Evolutionary conservation across 1,140 invertebrate species (phyloP).

Genomic region (Agrypnia vestita): DNA sequence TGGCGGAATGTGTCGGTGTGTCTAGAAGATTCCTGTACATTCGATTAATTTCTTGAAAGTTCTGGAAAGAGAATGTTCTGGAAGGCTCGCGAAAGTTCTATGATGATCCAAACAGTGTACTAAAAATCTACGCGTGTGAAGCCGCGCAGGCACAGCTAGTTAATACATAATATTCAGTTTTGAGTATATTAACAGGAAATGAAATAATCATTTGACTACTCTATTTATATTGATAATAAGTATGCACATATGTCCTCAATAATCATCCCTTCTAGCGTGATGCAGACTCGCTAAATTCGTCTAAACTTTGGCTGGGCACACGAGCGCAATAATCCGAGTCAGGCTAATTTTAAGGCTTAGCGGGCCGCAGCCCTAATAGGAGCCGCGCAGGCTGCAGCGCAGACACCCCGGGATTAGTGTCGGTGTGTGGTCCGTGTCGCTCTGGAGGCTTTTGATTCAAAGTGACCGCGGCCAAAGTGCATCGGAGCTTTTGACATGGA

Average conservation of each 20-base stretch:
- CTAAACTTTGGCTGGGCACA: slow-evolving; percentile 2
- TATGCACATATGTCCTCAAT: background rate
- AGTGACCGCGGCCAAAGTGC: slow-evolving; percentile 13
- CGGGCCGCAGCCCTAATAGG: background rate
- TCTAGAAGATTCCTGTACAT: too few species aligned
- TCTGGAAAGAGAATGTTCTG: too few species aligned
- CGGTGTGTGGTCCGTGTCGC: background rate
- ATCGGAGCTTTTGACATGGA: slow-evolving; percentile 14
- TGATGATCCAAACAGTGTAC: too few species aligned
- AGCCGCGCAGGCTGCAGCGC: background rate
- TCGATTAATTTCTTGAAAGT: too few species aligned
- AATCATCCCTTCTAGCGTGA: background rate
- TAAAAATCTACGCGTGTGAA: too few species aligned
- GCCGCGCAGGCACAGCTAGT: too few species aligned
- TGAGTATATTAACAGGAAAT: too few species aligned
- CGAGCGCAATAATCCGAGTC: background rate
- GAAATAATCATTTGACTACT: too few species aligned
- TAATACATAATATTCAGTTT: too few species aligned
- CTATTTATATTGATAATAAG: too few species aligned
- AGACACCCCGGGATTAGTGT: background rate
- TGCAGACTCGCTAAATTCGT: slow-evolving; percentile 1
- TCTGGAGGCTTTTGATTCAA: background rate
- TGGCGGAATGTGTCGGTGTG: too few species aligned
- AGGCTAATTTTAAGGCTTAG: slow-evolving; percentile 11
- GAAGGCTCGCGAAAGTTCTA: too few species aligned